Evolutionary conservation across 2,113 vertebrate species (phyloP), one percentile per base, ranked within the genome.

Genomic region (Chloebia gouldiae): DNA sequence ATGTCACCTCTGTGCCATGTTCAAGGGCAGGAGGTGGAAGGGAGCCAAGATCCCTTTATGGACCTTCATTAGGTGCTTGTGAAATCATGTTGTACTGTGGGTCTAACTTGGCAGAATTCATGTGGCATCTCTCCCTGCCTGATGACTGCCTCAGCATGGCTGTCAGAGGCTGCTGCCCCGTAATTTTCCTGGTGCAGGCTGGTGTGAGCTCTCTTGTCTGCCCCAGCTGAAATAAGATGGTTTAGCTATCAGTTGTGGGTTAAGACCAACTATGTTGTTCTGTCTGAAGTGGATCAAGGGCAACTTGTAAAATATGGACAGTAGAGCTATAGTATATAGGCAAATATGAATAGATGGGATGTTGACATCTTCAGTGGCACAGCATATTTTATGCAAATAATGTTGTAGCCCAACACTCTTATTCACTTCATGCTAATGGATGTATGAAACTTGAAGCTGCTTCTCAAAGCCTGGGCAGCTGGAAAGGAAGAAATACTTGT

Each of bases 81-180:
- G 69, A 72, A 92, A 69, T 72, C 6, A 2, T 33, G 21, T 88
- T 0, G 0, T 57, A 28, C 54, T 63, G 15, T 35, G 60, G 11
- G 14, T 69, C 28, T 71, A 75, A 37, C 23, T 59, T 64, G 40
- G 31, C 42, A 69, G 63, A 33, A 16, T 82, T 82, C 7, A 37
- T n/a, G 40, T 40, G 50, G 20, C 23, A 25, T 60, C 40, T 60
- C 15, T 89, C 31, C 45, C 57, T 75, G 6, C 21, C 51, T n/a
- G 54, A 40, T 70, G 28, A 23, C 27, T 60, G n/a, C 8, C 47
- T 79, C 7, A 9, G 21, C 59, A 13, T 16, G 33, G 57, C 85
- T 81, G n/a, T 37, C 6, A 14, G 31, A 57, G 51, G 35, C 79
- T 24, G 11, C 33, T 3, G 1, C 56, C 39, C 10, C 0, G 0